These are phyloP conservation scores for Latheticus oryzae DNA, from an alignment of 2,888 invertebrate genomes.

Conservation along the genomic window DNA sequence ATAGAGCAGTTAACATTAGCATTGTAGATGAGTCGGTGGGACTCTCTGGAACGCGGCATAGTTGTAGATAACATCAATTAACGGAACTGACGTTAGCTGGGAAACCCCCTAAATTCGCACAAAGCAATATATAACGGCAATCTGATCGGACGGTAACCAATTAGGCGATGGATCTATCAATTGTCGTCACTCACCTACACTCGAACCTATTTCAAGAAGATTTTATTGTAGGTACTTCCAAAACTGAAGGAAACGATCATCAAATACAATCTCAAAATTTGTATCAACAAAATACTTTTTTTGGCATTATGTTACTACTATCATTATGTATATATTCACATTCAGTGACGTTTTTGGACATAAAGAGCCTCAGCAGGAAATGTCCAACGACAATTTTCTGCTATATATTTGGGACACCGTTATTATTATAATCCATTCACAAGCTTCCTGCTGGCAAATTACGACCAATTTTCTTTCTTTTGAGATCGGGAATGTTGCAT, in stretches of 20 bases:
- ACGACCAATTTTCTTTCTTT: conserved; percentile 23
- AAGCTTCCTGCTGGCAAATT: conserved; percentile 21
- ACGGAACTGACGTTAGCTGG: conserved; percentile 42
- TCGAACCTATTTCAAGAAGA: too few species aligned
- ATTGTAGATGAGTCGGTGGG: conserved; percentile 56
- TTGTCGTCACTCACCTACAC: conserved; percentile 7
- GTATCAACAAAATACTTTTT: too few species aligned
- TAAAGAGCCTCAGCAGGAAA: not conserved
- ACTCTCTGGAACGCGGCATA: conserved; percentile 37
- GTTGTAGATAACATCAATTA: conserved; percentile 52
- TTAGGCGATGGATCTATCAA: conserved; percentile 35
- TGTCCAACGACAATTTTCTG: not conserved
- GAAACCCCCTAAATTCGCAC: conserved; percentile 42
- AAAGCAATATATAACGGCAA: conserved; percentile 36
- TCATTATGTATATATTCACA: too few species aligned
- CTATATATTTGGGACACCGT: too few species aligned
- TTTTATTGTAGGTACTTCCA: too few species aligned
- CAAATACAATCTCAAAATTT: too few species aligned
- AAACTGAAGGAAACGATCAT: too few species aligned
- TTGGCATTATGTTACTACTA: too few species aligned
- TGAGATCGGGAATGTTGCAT: conserved; percentile 9
- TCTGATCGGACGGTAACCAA: conserved; percentile 36
- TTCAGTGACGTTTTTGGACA: too few species aligned
- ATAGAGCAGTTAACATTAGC: conserved; percentile 59
- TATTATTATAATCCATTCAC: conserved; percentile 21